A percentile compares a stretch with the other conserved stretches of the same genome.
These are phyloP conservation scores for Tethya wilhelma DNA, from an alignment of 37 sponge, comb jelly and placozoan species.

Conservation along the genomic window DNA sequence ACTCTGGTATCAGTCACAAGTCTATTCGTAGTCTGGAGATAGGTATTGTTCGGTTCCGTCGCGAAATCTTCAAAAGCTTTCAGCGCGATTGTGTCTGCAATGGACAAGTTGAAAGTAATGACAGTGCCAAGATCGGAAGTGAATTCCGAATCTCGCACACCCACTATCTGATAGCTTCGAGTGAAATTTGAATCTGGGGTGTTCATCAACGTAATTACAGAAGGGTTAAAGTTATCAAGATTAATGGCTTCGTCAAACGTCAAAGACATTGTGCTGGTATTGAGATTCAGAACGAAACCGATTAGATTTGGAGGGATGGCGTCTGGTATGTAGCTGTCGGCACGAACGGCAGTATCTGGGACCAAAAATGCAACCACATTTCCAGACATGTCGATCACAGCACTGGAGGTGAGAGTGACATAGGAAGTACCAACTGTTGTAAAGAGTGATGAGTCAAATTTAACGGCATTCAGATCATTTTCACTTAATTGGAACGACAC, in stretches of 20 bases:
- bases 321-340: constrained; percentile 41
- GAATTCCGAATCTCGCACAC: constrained; percentile 40
- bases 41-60: constrained; percentile 49
- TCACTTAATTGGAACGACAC: constrained; percentile 44
- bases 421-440: constrained; percentile 52
- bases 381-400: constrained; percentile 84
- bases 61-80: constrained; percentile 84
- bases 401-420: constrained; percentile 35
- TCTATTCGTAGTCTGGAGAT: constrained; percentile 38
- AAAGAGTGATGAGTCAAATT: constrained; percentile 59
- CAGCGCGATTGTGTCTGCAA: constrained; percentile 43
- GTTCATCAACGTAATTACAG: constrained; percentile 71
- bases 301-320: constrained; percentile 53
- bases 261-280: constrained; percentile 54
- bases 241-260: constrained; percentile 86
- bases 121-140: constrained; percentile 7
- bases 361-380: constrained; percentile 47
- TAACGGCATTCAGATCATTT: constrained; percentile 76
- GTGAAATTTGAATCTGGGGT: constrained; percentile 11
- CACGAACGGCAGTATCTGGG: constrained; percentile 34
- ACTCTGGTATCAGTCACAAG: constrained; percentile 56
- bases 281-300: constrained; percentile 58
- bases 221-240: constrained; percentile 44
- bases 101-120: constrained; percentile 53
- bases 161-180: constrained; percentile 60